Evolutionary conservation across 1,140 invertebrate genomes (phyloP).

Genomic region (Caenorhabditis tropicalis): DNA sequence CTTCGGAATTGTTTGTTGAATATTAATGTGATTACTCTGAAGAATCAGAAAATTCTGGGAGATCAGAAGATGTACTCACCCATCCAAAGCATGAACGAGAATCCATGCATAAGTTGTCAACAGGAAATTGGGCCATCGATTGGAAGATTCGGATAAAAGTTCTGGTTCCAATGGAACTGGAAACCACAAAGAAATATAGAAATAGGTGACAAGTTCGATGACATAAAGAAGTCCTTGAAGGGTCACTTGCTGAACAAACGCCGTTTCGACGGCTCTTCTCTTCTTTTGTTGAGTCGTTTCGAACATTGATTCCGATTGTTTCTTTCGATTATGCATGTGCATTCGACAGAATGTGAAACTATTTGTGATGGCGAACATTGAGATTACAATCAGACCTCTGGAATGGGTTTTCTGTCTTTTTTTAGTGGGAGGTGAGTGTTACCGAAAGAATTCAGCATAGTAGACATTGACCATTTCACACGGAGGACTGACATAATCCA

Average conservation of each 20-base stretch:
- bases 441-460: constrained; percentile 40
- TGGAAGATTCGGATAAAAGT: not conserved
- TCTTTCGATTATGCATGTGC: constrained; percentile 43
- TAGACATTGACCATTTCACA: constrained; percentile 45
- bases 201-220: constrained; percentile 31
- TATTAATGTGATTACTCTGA: constrained; percentile 42
- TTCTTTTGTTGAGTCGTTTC: constrained; percentile 44
- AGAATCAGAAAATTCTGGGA: too few species aligned
- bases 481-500: not conserved
- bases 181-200: constrained; percentile 8
- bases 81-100: constrained; percentile 18
- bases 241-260: constrained; percentile 42
- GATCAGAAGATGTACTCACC: not conserved
- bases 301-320: not conserved
- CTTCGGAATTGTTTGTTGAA: constrained; percentile 47
- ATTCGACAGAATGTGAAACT: constrained; percentile 42
- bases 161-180: not conserved
- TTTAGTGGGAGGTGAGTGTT: not conserved
- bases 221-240: constrained; percentile 44
- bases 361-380: constrained; percentile 44
- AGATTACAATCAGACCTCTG: constrained; percentile 36
- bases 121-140: constrained; percentile 46
- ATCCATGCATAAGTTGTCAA: constrained; percentile 48
- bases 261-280: constrained; percentile 31
- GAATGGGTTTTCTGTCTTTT: not conserved